Evolutionary conservation across 2,797 vertebrate genomes (phyloP).

Genomic region (Lophotriccus pileatus): DNA sequence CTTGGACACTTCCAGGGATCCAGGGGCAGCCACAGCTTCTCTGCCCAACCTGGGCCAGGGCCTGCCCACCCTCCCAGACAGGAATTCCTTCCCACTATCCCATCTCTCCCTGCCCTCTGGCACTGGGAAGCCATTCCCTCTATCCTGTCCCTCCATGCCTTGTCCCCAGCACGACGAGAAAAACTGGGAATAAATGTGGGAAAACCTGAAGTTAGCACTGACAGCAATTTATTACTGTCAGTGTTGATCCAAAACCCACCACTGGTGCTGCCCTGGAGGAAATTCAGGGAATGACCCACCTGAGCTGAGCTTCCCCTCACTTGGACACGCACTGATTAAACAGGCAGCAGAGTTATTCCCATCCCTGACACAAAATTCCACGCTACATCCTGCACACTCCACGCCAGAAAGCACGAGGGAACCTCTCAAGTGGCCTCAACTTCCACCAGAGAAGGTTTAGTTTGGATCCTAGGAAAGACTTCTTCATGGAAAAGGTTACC

Average conservation of each 20-base stretch:
- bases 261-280: neutral
- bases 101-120: no score
- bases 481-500: neutral
- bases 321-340: rapidly evolving
- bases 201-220: neutral
- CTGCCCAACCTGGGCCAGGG: no score
- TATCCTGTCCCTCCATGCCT: no score
- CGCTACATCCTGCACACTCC: neutral
- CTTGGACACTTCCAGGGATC: no score
- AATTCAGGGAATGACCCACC: neutral
- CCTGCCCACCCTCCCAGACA: no score
- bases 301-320: neutral
- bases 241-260: rapidly evolving
- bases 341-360: neutral
- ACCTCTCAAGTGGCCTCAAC: rapidly evolving
- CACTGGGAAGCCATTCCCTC: no score
- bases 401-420: neutral
- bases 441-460: rapidly evolving
- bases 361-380: neutral
- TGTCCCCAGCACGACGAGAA: neutral
- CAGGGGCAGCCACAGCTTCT: no score
- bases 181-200: neutral
- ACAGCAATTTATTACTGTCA: neutral
- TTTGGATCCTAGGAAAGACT: rapidly evolving
- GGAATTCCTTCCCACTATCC: no score